Evolutionary conservation across 2,113 vertebrate genomes (phyloP).

Genomic region (Macrotus californicus): DNA sequence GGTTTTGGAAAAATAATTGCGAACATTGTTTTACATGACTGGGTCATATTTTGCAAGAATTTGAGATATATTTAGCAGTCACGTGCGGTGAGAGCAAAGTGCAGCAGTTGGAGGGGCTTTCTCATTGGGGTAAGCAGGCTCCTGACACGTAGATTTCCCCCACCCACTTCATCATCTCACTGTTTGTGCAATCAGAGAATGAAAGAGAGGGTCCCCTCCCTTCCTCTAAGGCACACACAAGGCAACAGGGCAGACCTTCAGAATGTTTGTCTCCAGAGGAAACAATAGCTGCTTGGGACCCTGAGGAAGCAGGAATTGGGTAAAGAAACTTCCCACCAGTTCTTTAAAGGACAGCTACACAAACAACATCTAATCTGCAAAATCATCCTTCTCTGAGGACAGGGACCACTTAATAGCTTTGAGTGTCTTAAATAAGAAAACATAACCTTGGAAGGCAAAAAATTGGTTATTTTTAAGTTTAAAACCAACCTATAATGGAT

Average conservation of each 20-base stretch:
- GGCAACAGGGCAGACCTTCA: neutral
- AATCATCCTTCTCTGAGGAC: neutral
- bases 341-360: neutral
- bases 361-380: neutral
- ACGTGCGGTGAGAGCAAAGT: neutral
- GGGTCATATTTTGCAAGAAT: neutral
- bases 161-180: neutral
- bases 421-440: neutral
- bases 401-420: neutral
- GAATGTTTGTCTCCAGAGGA: conserved; percentile 46
- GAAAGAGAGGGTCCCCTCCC: neutral
- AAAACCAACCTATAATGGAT: no score
- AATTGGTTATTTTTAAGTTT: neutral
- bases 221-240: neutral
- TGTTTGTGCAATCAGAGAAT: neutral
- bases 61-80: neutral
- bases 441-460: neutral
- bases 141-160: neutral
- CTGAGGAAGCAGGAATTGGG: conserved; percentile 37
- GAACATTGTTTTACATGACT: neutral
- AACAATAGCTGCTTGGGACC: conserved; percentile 40
- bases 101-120: neutral
- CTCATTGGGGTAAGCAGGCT: neutral
- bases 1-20: neutral
- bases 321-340: conserved; percentile 51